A percentile compares a stretch with the other conserved stretches of the same genome.
phyloP scores from a whole-genome alignment of 2,113 vertebrate genomes.

The Hydropotes inermis region DNA sequence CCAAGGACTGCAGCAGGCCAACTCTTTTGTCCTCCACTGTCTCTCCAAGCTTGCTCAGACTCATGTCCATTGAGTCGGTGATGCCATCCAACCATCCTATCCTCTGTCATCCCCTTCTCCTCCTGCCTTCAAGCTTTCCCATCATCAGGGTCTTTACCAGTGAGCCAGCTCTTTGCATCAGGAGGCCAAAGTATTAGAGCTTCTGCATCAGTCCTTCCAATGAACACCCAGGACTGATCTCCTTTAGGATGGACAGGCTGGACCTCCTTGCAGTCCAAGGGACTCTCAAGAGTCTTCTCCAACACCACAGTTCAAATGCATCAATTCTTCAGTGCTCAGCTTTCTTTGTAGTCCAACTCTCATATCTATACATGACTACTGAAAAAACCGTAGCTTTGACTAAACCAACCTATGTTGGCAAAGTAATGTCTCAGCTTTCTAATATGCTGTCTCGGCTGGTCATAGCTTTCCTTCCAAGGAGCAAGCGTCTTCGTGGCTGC shows the following conservation, averaged over 20 bases:
- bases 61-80: background rate
- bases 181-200: background rate
- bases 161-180: background rate
- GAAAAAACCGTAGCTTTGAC: background rate
- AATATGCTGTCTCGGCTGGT: background rate
- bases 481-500: background rate
- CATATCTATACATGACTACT: background rate
- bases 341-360: background rate
- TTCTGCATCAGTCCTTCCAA: background rate
- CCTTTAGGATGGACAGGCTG: background rate
- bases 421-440: background rate
- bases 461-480: background rate
- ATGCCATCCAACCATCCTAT: background rate
- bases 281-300: background rate
- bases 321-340: background rate
- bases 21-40: background rate
- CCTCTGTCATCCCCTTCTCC: background rate
- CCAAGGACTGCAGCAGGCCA: accelerated
- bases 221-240: background rate
- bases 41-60: background rate
- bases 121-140: background rate
- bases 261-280: background rate
- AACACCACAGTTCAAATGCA: background rate
- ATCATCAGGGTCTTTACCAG: background rate
- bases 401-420: background rate